Evolutionary conservation across 1,140 invertebrate species (phyloP), one percentile per base, ranked within the genome.

Genomic region (Microplitis demolitor): DNA sequence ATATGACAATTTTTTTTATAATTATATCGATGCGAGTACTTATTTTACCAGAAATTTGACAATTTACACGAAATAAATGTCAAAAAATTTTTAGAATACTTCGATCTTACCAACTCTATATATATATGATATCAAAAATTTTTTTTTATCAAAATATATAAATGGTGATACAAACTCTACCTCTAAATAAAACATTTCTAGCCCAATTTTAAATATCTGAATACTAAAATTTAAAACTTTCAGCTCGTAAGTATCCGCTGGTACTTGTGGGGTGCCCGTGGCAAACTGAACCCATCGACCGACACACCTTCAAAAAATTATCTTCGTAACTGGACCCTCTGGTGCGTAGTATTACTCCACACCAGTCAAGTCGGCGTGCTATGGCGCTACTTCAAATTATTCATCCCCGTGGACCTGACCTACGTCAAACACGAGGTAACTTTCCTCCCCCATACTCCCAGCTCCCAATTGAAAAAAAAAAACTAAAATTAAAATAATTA

Each of bases 341-440:
- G 83, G 76, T 86, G 90, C 66, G 90, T 92, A 0, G 84, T 93
- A 51, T 78, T 91, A 2, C 84, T 96, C 34, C 95, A 97, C 84
- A 85, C 92, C 0, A 87, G 93, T 2, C 94, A 95, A 84, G 88
- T 94, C 71, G 95, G 95, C 4, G 93, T 97, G 54, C 87, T 97
- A 11, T 97, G 95, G 95, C 86, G 96, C 76, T 97, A 97, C 82
- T 95, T 96, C 73, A 92, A 94, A 73, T 88, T 97, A 1, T 92
- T 97, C 75, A 92, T 95, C 69, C 95, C 96, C 58, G 93, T 95
- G n/a, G 93, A 97, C 83, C 83, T 95, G 56, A 84, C 92, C 70
- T 90, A 91, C 76, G 95, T 96, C 6, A 96, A 96, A 79, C 91
- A 93, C 79, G 95, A 96, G 89, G 93, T 95, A 64, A 84, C 89